Conservation (phyloP, 2,797 vertebrate genomes). For the Antennarius maculatus region DNA sequence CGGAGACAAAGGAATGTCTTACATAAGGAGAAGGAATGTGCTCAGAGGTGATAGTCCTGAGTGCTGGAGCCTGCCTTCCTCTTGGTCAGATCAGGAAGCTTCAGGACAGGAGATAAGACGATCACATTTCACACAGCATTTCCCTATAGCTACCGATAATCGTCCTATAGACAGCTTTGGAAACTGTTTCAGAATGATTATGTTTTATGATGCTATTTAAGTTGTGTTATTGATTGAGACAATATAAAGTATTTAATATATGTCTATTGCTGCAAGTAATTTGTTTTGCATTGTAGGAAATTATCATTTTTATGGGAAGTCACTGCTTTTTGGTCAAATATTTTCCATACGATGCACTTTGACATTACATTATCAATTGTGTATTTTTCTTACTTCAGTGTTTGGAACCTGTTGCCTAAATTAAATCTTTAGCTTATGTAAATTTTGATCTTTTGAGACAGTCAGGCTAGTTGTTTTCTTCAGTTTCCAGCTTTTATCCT, state of each 20-base stretch:
- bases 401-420: no score
- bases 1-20: slow-evolving; percentile 41
- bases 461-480: no score
- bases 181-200: no score
- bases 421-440: no score
- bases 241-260: no score
- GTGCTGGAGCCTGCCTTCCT: slow-evolving; percentile 43
- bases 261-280: neutral
- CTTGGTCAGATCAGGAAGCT: slow-evolving; percentile 49
- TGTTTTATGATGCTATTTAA: neutral
- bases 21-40: slow-evolving; percentile 35
- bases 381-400: no score
- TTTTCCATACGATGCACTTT: no score
- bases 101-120: slow-evolving; percentile 58
- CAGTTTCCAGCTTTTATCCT: no score
- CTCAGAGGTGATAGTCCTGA: slow-evolving; percentile 45
- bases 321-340: no score
- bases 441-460: no score
- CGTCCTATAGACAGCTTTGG: no score
- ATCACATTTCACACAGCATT: slow-evolving; percentile 42
- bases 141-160: neutral
- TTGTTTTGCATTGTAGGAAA: neutral
- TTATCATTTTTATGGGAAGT: neutral
- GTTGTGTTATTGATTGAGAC: neutral
- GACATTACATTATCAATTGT: no score